Conservation (phyloP, 2,888 invertebrate species). For the Rhaphigaster nebulosa region DNA sequence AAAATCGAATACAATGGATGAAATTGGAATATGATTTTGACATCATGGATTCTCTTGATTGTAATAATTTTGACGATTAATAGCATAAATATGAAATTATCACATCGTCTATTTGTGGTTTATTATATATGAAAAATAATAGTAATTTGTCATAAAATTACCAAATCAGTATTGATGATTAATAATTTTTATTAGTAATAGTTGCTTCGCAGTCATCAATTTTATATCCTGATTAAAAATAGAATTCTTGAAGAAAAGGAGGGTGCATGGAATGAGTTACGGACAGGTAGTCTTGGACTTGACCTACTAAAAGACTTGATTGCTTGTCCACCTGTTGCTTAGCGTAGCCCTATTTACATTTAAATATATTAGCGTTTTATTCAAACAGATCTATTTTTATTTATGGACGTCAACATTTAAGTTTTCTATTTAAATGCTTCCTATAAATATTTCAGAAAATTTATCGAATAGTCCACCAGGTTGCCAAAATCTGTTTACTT, state of each 20-base stretch:
- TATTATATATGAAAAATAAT: too few relatives aligned
- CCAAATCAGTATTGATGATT: not conserved
- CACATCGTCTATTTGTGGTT: too few relatives aligned
- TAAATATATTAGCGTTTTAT: not conserved
- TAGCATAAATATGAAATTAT: too few relatives aligned
- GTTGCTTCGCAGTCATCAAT: not conserved
- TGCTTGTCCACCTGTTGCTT: conserved; percentile 11
- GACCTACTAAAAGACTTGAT: conserved; percentile 13
- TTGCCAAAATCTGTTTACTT: not conserved
- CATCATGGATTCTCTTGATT: too few relatives aligned
- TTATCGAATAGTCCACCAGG: not conserved
- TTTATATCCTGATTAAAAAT: not conserved
- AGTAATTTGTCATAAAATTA: too few relatives aligned
- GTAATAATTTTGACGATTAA: too few relatives aligned
- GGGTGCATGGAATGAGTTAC: not conserved
- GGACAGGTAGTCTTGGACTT: not conserved
- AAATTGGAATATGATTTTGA: too few relatives aligned
- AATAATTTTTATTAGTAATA: not conserved
- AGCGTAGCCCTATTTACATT: not conserved
- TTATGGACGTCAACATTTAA: not conserved
- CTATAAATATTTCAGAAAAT: not conserved
- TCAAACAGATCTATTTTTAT: not conserved
- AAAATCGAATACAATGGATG: too few relatives aligned
- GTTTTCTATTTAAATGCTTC: not conserved
- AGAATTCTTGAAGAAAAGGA: not conserved